A percentile compares a stretch with the other conserved stretches of the same genome.
These are phyloP conservation scores for Sialis fuliginosa DNA, from an alignment of 2,888 invertebrate genomes.

Conservation along the genomic window DNA sequence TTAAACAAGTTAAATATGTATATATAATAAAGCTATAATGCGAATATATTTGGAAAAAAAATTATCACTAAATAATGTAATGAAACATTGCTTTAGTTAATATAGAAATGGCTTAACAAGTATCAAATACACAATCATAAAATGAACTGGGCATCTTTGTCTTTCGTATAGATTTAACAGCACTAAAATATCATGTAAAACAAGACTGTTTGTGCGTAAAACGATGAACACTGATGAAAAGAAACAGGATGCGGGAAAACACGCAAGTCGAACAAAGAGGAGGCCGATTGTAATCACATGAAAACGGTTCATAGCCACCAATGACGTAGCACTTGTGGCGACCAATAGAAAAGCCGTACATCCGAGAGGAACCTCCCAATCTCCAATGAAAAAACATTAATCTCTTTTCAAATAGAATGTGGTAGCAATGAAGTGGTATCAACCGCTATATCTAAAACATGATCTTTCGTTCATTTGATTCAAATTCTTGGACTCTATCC, in stretches of 20 bases:
- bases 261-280: too few relatives aligned
- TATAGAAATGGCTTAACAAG: too few relatives aligned
- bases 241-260: slow-evolving; percentile 11
- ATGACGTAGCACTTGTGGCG: slow-evolving; percentile 9
- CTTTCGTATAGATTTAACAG: too few relatives aligned
- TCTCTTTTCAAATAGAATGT: slow-evolving; percentile 27
- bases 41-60: too few relatives aligned
- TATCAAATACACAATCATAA: too few relatives aligned
- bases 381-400: slow-evolving; percentile 32
- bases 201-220: too few relatives aligned
- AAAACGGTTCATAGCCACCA: slow-evolving; percentile 1
- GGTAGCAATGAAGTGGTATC: not conserved
- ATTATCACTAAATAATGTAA: too few relatives aligned
- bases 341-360: not conserved
- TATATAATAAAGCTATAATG: too few relatives aligned
- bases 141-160: too few relatives aligned
- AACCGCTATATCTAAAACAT: not conserved
- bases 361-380: slow-evolving; percentile 22
- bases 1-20: too few relatives aligned
- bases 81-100: too few relatives aligned
- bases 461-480: not conserved
- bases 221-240: slow-evolving; percentile 17
- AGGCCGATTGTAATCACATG: slow-evolving; percentile 9
- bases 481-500: not conserved
- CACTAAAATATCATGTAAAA: too few relatives aligned